Evolutionary conservation across 2,888 invertebrate genomes (phyloP).

Genomic region (Tenthredo amoena): DNA sequence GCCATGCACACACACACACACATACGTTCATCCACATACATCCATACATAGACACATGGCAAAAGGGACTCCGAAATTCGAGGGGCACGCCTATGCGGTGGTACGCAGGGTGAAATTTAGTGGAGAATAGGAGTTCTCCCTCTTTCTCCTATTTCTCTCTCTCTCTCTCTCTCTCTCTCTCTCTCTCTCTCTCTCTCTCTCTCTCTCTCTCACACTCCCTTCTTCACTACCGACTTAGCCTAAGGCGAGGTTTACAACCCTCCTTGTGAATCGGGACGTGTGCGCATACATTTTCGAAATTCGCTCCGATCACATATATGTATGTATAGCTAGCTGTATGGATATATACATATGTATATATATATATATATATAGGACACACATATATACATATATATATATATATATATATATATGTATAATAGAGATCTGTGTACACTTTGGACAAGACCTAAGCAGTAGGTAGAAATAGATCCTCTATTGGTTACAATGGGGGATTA

Average conservation of each 20-base stretch:
- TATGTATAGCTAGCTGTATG: constrained; percentile 34
- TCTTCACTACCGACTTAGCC: constrained; percentile 68
- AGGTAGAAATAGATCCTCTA: constrained; percentile 9
- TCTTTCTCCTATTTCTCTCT: constrained; percentile 24
- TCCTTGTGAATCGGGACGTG: constrained; percentile 78
- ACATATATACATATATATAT: no score
- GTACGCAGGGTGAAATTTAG: constrained; percentile 70
- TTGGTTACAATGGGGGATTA: constrained; percentile 48
- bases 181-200: constrained; percentile 39
- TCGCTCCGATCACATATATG: constrained; percentile 57
- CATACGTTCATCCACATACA: neutral
- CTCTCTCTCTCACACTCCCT: no score
- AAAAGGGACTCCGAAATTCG: constrained; percentile 45
- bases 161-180: constrained; percentile 12
- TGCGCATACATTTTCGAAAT: constrained; percentile 75
- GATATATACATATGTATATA: neutral
- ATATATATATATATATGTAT: neutral
- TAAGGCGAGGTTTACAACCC: constrained; percentile 77
- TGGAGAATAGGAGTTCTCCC: constrained; percentile 60
- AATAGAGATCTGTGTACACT: constrained; percentile 13
- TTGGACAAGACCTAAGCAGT: constrained; percentile 34
- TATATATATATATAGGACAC: constrained; percentile 21
- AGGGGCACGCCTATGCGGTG: constrained; percentile 54
- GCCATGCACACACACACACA: constrained; percentile 16
- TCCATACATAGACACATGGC: constrained; percentile 32